These are phyloP conservation scores for Asteroscopus sphinx DNA, from an alignment of 2,888 invertebrate genomes.

Conservation along the genomic window DNA sequence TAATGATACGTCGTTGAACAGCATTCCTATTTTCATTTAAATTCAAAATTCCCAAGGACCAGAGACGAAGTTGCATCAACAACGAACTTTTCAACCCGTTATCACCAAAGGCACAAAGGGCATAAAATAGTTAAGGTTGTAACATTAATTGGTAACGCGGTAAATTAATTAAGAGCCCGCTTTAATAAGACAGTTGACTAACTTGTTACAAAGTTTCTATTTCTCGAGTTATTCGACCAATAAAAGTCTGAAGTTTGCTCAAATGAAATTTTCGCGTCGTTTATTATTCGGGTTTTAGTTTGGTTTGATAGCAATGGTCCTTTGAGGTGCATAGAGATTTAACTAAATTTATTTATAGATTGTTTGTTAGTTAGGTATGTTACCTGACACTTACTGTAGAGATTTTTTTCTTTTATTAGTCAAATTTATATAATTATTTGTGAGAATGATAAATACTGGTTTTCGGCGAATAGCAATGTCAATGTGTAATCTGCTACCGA, in stretches of 20 bases:
- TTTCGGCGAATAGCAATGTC: too few species aligned
- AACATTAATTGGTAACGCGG: constrained; percentile 61
- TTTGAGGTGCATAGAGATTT: constrained; percentile 14
- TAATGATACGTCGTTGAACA: neutral
- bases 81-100: constrained; percentile 10
- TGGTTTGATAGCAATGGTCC: constrained; percentile 22
- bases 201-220: constrained; percentile 55
- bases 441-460: too few species aligned
- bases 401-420: too few species aligned
- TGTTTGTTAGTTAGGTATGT: too few species aligned
- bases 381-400: too few species aligned
- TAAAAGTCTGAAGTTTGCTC: constrained; percentile 54
- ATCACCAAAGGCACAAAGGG: constrained; percentile 21
- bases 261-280: constrained; percentile 57
- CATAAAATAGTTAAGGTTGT: constrained; percentile 42
- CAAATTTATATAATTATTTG: too few species aligned
- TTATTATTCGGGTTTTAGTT: constrained; percentile 38
- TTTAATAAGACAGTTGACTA: constrained; percentile 53
- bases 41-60: neutral
- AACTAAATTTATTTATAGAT: neutral
- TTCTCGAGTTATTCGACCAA: constrained; percentile 55
- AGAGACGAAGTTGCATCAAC: constrained; percentile 3
- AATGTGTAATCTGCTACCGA: too few species aligned
- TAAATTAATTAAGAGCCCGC: constrained; percentile 65
- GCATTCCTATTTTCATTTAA: neutral